Conservation (phyloP, 2,888 invertebrate genomes). For the Automeris io region DNA sequence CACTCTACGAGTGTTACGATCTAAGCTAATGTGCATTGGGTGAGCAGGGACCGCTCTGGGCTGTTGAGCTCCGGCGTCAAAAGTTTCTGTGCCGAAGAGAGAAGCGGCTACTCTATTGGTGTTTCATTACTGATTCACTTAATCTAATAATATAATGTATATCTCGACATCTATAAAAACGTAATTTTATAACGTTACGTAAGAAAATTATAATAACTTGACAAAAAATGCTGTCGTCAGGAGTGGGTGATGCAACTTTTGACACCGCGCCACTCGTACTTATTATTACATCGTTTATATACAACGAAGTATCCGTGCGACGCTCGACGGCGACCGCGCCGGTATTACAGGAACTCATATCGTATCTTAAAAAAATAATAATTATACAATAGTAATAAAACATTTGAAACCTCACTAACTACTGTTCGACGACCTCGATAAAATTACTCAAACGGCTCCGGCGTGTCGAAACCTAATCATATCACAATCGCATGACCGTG, state of each 20-base stretch:
- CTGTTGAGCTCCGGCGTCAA: conserved; percentile 61
- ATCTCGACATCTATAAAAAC: conserved; percentile 72
- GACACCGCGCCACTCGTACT: conserved; percentile 47
- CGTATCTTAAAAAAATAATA: conserved; percentile 71
- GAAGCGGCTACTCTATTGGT: conserved; percentile 78
- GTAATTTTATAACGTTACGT: conserved; percentile 63
- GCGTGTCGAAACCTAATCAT: conserved; percentile 74
- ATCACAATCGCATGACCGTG: conserved; percentile 77
- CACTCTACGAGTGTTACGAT: conserved; percentile 74
- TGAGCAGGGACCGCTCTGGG: conserved; percentile 26
- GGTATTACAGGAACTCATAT: conserved; percentile 76
- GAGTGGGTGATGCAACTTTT: conserved; percentile 63
- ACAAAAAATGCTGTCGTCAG: conserved; percentile 74
- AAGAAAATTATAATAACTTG: conserved; percentile 73
- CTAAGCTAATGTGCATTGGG: conserved; percentile 59
- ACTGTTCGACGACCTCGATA: conserved; percentile 74
- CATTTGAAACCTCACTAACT: conserved; percentile 77
- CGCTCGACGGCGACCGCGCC: conserved; percentile 50
- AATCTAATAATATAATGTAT: conserved; percentile 72
- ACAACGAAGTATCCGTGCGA: conserved; percentile 62
- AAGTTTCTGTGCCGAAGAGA: conserved; percentile 68
- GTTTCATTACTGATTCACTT: conserved; percentile 75
- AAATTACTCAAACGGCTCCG: conserved; percentile 71
- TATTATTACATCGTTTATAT: conserved; percentile 64
- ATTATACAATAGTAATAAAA: conserved; percentile 76